Conservation (phyloP, 2,797 vertebrate genomes). For the Protonibea diacanthus region DNA sequence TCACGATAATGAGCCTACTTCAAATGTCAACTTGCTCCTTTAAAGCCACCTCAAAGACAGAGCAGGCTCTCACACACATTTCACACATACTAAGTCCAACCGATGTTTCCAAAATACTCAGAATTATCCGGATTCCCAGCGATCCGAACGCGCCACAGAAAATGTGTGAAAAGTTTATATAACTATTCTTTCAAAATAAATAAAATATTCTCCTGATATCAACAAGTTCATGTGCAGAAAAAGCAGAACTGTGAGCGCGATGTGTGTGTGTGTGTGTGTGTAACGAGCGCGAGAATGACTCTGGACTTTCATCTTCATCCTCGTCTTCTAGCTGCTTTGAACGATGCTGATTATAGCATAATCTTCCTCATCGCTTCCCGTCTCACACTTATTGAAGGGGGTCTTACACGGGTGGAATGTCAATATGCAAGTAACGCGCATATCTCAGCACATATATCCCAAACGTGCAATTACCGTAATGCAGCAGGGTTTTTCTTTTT, state of each 20-base stretch:
- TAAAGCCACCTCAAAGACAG: slow-evolving; percentile 42
- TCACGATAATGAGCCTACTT: slow-evolving; percentile 37
- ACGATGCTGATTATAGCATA: slow-evolving; percentile 59
- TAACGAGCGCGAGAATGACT: slow-evolving; percentile 30
- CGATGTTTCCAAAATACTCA: slow-evolving; percentile 17
- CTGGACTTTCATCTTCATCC: slow-evolving; percentile 29
- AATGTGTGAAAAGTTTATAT: background rate
- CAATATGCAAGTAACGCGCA: slow-evolving; percentile 45
- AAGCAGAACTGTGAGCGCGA: slow-evolving; percentile 22
- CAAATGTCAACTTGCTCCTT: slow-evolving; percentile 27
- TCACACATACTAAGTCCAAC: slow-evolving; percentile 6
- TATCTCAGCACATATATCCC: slow-evolving; percentile 47
- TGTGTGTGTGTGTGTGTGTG: background rate
- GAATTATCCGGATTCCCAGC: background rate
- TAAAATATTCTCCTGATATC: background rate
- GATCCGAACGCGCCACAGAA: background rate
- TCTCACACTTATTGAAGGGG: slow-evolving; percentile 33
- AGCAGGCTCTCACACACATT: slow-evolving; percentile 8
- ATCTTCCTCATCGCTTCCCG: slow-evolving; percentile 47
- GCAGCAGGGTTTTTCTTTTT: slow-evolving; percentile 38
- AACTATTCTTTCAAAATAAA: background rate
- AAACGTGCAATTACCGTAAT: slow-evolving; percentile 72
- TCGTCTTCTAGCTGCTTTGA: slow-evolving; percentile 46
- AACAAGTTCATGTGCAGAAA: slow-evolving; percentile 5
- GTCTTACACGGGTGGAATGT: slow-evolving; percentile 62